Base-by-base conservation (phyloP, 2,888 invertebrate species). In the Oscheius sp. region DNA sequence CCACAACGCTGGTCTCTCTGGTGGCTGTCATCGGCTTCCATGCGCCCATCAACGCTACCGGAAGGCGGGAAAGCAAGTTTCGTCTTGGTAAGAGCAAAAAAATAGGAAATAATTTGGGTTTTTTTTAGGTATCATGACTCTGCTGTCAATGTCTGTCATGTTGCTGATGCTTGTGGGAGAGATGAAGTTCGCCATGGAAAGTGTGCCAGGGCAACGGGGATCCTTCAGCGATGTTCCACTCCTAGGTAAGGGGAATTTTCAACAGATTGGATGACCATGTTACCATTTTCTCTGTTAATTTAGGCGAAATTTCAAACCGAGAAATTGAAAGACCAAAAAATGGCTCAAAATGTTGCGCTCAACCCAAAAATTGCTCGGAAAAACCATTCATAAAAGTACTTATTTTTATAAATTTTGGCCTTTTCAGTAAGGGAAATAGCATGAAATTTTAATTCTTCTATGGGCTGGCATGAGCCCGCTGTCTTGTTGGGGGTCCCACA, bases 21-120 rank as follows among this genome's bases (percentile, higher is more conserved):
- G 91, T 91, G 27, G 90, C 91, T 13, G 88, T 91, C 64, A 88
- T 91, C 52, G 91, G 91, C 53, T 91, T 91, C 83, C 91, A 90
- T 82, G 89, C 91, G 76, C 90, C 90, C 18, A 89, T 89, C 52
- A 90, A 90, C 76, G 90, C 90, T 13, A 90, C 89, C 25, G 85
- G 86, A 66, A 76, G 87, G 58, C 70, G 88, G 29, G 87, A 86
- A 73, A 84, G 86, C 80, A 88, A 88, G 72, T 88, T 88, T 74
- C 84, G 88, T n/a, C 77, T 90, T 86, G 90, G 81, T 80, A 29
- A 27, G 66, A 41, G 13, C 18, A 61, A 12, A 35, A 5, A 3
- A 27, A 5, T 3, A 49, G 29, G 56, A 16, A 52, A 53, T 55
- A 49, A 49, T 43, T 25, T 21, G 0, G 16, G 35, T 45, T 21